Evolutionary conservation across 2,113 vertebrate species (phyloP).

Genomic region (Gopherus evgoodei): DNA sequence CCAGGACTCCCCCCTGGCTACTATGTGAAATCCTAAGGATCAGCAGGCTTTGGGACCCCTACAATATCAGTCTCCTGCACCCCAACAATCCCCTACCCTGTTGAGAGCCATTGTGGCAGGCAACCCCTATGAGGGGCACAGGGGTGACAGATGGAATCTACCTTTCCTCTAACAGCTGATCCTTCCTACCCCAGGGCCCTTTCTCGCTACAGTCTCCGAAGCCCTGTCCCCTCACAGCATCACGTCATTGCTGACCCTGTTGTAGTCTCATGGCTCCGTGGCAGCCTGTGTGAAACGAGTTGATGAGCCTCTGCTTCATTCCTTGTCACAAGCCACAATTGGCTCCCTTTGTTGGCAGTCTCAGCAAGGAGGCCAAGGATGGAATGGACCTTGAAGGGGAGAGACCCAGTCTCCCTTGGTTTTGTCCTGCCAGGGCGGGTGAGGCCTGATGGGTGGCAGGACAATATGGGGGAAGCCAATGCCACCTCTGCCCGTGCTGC

Average conservation of each 20-base stretch:
- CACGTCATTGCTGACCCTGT: background rate
- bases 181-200: background rate
- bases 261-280: background rate
- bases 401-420: accelerated
- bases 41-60: background rate
- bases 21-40: background rate
- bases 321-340: background rate
- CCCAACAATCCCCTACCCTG: background rate
- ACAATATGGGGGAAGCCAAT: accelerated
- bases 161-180: background rate
- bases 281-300: background rate
- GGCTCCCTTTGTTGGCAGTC: background rate
- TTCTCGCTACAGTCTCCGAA: accelerated
- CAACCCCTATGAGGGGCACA: background rate
- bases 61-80: accelerated
- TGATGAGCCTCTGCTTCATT: background rate
- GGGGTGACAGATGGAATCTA: background rate
- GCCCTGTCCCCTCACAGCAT: background rate
- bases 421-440: accelerated
- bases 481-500: background rate
- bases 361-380: background rate
- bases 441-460: background rate
- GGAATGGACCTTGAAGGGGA: background rate
- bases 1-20: background rate
- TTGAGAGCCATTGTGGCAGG: background rate